Base-by-base conservation (phyloP, 35 echinoderm and acorn worm genomes). In the Heliocidaris tuberculata region DNA sequence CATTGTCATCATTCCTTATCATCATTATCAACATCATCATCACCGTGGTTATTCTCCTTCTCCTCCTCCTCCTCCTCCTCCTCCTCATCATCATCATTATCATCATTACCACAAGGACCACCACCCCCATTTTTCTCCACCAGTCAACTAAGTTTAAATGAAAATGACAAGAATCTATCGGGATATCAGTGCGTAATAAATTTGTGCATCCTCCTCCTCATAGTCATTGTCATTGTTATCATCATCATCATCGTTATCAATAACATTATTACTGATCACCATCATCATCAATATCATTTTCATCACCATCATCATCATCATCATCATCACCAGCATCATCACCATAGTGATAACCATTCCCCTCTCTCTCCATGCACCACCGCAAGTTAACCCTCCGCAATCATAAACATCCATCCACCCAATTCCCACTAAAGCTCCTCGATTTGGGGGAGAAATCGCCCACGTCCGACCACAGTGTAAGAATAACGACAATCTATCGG, bases 271-370 rank as follows among this genome's bases (percentile, higher is more conserved):
- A 49, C 50, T n/a, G 35, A 59, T 93, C 50, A 59, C 50, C 50
- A 93, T 59, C 0, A 93, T 93, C n/a, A 93, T 93, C 50, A 93
- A 52, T n/a, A 93, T 93, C 91, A 93, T 93, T 48, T 52, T 93
- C 91, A 93, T 93, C 49, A 93, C 27, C 91, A 93, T 56, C 91
- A 93, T 56, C 91, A 93, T 29, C 91, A 93, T 29, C 91, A 56
- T 93, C 91, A 93, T 93, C 91, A 56, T 93, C 91, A 56, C 56
- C 49, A 56, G 59, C 91, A 24, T 59, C 49, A 49, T 93, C 91
- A 93, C 21, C 91, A 31, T 27, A 71, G 19, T 71, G 17, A 27
- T 17, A 17, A 71, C 24, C 19, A 78, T 78, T 19, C 19, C 27
- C 65, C n/a, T 78, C 65, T 78, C 19, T 71, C 21, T 13, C 15